Evolutionary conservation across 2,113 vertebrate genomes (phyloP), one percentile per base, ranked within the genome.

Genomic region (Gobius niger): DNA sequence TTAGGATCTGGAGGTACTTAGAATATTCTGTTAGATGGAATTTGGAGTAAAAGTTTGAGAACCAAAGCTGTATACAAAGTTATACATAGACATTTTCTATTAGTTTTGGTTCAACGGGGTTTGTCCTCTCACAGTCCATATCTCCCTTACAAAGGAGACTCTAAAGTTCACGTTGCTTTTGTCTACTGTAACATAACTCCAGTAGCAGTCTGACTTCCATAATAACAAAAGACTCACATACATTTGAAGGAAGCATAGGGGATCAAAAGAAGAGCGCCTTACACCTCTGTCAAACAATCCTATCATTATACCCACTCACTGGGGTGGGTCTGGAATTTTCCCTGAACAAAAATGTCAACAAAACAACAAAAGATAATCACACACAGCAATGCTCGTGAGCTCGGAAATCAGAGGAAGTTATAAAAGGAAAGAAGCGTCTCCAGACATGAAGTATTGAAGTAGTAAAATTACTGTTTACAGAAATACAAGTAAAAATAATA

Each of bases 241-340:
- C 24, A 59, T 59, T 59, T 40, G 24, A 41, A 59, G 56, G 56
- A 59, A 59, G 56, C 56, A 59, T 5, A 59, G 56, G 12, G 56
- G 56, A 59, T 59, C 56, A 59, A 59, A 40, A 13, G 12, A 12
- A 59, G 56, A 59, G 14, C 40, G 41, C 40, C 41, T 12, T 59
- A 59, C 52, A 47, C 68, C 42, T 47, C 51, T 70, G 68, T 24
- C 82, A 64, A 67, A 88, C 89, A 91, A 83, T 90, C 80, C 70
- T 76, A 63, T 88, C 77, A 86, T 90, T 91, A 90, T 86, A 84
- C 47, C 61, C 77, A 57, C 66, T 62, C 70, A 70, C 50, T 73
- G 66, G 81, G 88, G 85, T 88, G 89, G 87, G 80, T 68, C 67
- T 70, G 88, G 86, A 90, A 90, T 88, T 82, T 90, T 88, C 74